Percentiles rank a stretch among this genome's conserved stretches.
Conservation (phyloP, 2,888 invertebrate genomes). For the Eledona agricola region DNA sequence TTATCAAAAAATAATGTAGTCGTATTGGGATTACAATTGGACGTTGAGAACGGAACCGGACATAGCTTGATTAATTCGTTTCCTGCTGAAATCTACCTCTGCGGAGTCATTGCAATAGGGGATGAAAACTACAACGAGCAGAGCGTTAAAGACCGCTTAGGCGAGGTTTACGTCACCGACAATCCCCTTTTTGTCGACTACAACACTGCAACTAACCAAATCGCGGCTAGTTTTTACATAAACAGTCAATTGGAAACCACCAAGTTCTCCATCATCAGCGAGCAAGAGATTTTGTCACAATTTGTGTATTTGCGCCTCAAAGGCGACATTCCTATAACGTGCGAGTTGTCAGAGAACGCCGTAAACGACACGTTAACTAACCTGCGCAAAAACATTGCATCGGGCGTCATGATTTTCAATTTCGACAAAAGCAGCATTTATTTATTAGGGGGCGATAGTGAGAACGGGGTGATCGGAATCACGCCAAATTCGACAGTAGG, state of each 20-base stretch:
- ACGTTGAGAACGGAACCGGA: constrained; percentile 66
- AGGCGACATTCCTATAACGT: constrained; percentile 71
- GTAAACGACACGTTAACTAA: constrained; percentile 72
- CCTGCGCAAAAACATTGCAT: constrained; percentile 75
- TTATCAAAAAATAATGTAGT: constrained; percentile 76
- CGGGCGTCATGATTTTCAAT: constrained; percentile 68
- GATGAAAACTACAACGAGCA: constrained; percentile 69
- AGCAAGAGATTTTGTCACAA: constrained; percentile 72
- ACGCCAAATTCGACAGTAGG: constrained; percentile 66
- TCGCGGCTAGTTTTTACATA: constrained; percentile 74
- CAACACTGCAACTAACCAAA: constrained; percentile 64
- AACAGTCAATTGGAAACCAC: constrained; percentile 77
- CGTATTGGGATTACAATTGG: constrained; percentile 74
- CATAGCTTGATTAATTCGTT: constrained; percentile 68
- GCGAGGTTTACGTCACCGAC: constrained; percentile 82
- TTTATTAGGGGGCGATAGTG: constrained; percentile 70
- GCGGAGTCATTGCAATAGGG: constrained; percentile 76
- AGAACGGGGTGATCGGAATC: constrained; percentile 67
- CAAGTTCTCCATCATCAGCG: constrained; percentile 70
- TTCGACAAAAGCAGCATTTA: constrained; percentile 72
- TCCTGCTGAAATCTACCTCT: constrained; percentile 80
- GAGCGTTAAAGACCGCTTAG: constrained; percentile 68
- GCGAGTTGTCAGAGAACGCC: constrained; percentile 67
- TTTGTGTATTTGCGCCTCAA: constrained; percentile 76
- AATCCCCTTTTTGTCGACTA: constrained; percentile 76